A percentile compares a stretch with the other conserved stretches of the same genome.
Evolutionary conservation across 2,888 invertebrate species (phyloP).

Genomic region (Pachydiplax longipennis): DNA sequence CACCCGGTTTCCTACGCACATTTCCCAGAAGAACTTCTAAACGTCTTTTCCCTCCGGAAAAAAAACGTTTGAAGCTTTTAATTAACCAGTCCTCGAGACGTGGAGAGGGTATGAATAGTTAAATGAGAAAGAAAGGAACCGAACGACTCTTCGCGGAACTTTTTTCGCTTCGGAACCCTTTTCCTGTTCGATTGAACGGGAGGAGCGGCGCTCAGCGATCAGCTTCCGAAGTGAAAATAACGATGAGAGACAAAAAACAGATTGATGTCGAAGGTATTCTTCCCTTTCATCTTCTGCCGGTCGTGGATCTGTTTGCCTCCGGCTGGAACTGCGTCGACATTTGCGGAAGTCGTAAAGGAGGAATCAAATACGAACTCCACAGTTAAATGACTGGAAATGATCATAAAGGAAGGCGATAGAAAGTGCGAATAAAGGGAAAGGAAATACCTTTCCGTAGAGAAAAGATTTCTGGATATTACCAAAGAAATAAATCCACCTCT

Average conservation of each 20-base stretch:
- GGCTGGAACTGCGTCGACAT: not conserved
- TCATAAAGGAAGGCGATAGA: not conserved
- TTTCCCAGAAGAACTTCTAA: not conserved
- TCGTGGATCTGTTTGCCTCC: not conserved
- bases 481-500: no score
- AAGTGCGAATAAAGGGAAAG: not conserved
- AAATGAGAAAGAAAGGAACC: not conserved
- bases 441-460: no score
- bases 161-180: not conserved
- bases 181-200: no score
- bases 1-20: not conserved
- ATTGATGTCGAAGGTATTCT: not conserved
- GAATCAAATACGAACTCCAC: not conserved
- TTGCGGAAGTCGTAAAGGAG: not conserved
- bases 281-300: not conserved
- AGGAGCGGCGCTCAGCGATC: no score
- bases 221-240: not conserved
- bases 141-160: not conserved
- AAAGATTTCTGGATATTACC: no score
- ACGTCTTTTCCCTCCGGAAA: not conserved
- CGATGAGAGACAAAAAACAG: not conserved
- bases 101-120: not conserved
- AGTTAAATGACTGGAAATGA: not conserved
- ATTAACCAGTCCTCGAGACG: not conserved
- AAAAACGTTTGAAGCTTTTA: not conserved